Evolutionary conservation across 92 coral and sea anemone genomes (phyloP).

Genomic region (Porites rus): DNA sequence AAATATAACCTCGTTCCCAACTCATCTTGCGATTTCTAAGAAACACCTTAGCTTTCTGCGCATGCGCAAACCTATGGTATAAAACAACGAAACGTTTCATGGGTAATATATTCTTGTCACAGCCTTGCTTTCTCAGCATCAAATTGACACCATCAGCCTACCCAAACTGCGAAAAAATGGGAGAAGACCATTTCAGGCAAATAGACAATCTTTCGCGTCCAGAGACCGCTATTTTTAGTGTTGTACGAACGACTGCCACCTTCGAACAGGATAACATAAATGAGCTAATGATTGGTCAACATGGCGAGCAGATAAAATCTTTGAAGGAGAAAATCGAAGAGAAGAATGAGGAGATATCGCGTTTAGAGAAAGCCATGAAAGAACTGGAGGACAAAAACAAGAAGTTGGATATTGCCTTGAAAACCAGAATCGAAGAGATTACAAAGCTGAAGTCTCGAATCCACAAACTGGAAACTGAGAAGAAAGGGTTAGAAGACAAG

Average conservation of each 20-base stretch:
- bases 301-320: constrained; percentile 39
- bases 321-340: constrained; percentile 46
- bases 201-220: not conserved
- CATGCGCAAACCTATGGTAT: no score
- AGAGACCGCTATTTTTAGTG: not conserved
- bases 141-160: no score
- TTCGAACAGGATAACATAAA: constrained; percentile 12
- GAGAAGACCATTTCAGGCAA: constrained; percentile 1
- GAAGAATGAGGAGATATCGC: constrained; percentile 62
- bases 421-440: constrained; percentile 49
- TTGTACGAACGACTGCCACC: not conserved
- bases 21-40: no score
- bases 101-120: no score
- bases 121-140: no score
- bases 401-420: constrained; percentile 43
- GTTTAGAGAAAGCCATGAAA: constrained; percentile 25
- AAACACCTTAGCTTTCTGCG: no score
- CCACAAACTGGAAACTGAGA: constrained; percentile 54
- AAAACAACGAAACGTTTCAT: no score
- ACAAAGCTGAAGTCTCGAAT: constrained; percentile 47
- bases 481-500: constrained; percentile 54
- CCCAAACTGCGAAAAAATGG: no score
- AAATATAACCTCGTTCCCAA: no score
- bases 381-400: constrained; percentile 60
- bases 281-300: constrained; percentile 18